Evolutionary conservation across 2,888 invertebrate genomes (phyloP).

Genomic region (Volucella zonaria): DNA sequence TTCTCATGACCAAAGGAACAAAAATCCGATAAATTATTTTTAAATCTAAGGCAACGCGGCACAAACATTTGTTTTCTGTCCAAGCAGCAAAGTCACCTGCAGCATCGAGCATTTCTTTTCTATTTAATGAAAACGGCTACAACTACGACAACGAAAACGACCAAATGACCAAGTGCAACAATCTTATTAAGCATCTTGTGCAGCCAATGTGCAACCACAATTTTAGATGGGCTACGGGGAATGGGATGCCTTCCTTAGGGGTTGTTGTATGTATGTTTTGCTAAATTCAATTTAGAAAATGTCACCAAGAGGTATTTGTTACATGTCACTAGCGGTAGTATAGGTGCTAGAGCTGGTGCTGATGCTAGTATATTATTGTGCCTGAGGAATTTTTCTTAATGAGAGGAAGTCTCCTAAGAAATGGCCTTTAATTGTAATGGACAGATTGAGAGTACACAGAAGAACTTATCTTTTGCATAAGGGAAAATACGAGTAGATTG

Average conservation of each 20-base stretch:
- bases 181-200: too few relatives aligned
- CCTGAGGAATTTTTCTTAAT: constrained; percentile 42
- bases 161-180: too few relatives aligned
- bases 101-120: neutral
- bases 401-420: constrained; percentile 52
- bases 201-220: constrained; percentile 11
- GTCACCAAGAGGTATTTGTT: constrained; percentile 65
- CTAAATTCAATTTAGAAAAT: constrained; percentile 62
- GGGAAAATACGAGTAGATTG: too few relatives aligned
- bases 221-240: neutral
- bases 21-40: constrained; percentile 70
- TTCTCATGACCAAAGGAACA: constrained; percentile 60
- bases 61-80: constrained; percentile 58
- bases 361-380: neutral
- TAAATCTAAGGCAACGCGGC: constrained; percentile 52
- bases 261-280: constrained; percentile 21
- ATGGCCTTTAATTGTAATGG: constrained; percentile 49
- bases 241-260: neutral
- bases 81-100: constrained; percentile 40
- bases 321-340: constrained; percentile 46
- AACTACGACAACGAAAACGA: too few relatives aligned
- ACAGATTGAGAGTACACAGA: constrained; percentile 20
- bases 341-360: neutral
- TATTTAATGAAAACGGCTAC: too few relatives aligned
- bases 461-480: neutral